phyloP scores from a whole-genome alignment of 2,797 vertebrate species.

The Pangasius mekongensis region DNA sequence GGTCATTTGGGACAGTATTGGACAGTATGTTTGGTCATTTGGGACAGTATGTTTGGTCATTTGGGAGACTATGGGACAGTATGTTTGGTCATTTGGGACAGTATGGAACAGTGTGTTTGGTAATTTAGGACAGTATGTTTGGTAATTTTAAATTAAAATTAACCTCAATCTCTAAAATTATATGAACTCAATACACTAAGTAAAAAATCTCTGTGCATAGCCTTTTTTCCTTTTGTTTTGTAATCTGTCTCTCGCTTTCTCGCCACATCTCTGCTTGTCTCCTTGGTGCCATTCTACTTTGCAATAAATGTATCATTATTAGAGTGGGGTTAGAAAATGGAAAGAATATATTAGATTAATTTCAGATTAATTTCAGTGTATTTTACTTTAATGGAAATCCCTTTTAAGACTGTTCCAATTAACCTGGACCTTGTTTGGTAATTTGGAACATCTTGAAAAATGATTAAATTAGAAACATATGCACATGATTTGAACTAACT shows the following conservation, averaged over 20 bases:
- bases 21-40: neutral
- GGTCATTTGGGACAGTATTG: neutral
- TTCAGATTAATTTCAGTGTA: neutral
- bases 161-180: neutral
- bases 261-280: neutral
- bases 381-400: neutral
- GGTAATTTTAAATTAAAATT: neutral
- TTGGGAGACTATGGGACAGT: neutral
- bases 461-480: neutral
- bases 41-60: neutral
- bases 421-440: neutral
- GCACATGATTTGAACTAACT: neutral
- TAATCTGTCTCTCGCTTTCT: neutral
- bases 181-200: neutral
- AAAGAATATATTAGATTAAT: constrained; percentile 5
- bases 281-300: neutral
- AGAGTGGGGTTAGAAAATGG: neutral
- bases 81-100: neutral
- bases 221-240: neutral
- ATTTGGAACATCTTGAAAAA: no score
- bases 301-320: constrained; percentile 5
- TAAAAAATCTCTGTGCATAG: neutral
- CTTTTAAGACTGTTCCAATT: neutral
- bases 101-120: neutral
- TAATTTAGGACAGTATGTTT: neutral